phyloP scores from a whole-genome alignment of 2,113 vertebrate species.

The Enhydra lutris region DNA sequence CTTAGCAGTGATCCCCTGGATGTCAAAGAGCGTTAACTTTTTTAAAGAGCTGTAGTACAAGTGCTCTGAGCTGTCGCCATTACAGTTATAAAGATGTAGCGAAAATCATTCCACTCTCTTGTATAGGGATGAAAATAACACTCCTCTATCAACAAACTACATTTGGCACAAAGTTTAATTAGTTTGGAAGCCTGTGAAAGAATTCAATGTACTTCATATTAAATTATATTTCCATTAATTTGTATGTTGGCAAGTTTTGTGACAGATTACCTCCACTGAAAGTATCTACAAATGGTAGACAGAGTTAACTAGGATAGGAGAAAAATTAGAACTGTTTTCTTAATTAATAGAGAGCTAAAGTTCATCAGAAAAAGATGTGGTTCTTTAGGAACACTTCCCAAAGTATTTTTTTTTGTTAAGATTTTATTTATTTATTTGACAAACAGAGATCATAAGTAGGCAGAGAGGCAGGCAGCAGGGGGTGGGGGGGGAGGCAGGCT shows the following conservation, averaged over 20 bases:
- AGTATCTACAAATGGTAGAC: not conserved
- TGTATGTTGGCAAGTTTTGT: slow-evolving; percentile 74
- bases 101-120: not conserved
- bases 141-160: not conserved
- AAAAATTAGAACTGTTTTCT: slow-evolving; percentile 13
- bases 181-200: not conserved
- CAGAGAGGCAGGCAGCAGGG: no score
- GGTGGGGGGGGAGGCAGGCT: no score
- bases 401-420: not conserved
- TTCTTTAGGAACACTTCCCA: not conserved
- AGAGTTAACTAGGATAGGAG: not conserved
- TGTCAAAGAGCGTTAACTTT: not conserved
- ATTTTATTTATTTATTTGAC: no score
- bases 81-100: not conserved
- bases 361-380: not conserved
- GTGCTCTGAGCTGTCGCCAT: not conserved
- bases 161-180: not conserved
- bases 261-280: not conserved
- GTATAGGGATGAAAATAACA: not conserved
- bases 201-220: not conserved
- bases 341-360: not conserved
- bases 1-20: not conserved
- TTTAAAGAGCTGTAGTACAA: not conserved
- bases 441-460: no score
- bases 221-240: not conserved